phyloP scores from a whole-genome alignment of 2,888 invertebrate species.

The Chydorus sphaericus region DNA sequence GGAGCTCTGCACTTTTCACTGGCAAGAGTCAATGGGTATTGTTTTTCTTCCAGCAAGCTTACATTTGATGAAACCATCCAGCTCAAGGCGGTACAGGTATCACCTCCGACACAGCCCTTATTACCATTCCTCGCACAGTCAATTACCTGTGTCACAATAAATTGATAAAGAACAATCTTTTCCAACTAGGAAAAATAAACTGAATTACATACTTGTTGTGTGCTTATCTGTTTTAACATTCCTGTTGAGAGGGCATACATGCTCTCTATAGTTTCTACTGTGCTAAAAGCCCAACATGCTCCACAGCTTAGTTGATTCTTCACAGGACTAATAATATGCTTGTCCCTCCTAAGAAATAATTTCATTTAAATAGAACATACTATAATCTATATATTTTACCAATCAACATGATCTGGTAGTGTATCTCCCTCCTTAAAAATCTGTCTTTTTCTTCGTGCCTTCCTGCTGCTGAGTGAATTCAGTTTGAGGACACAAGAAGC shows the following conservation, averaged over 20 bases:
- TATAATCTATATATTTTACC: constrained; percentile 27
- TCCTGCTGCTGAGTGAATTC: constrained; percentile 14
- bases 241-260: constrained; percentile 54
- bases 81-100: constrained; percentile 57
- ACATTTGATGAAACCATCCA: constrained; percentile 48
- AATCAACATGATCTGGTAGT: constrained; percentile 39
- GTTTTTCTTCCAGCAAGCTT: constrained; percentile 38
- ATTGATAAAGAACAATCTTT: too few species aligned
- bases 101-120: constrained; percentile 63
- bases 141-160: constrained; percentile 44
- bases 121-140: constrained; percentile 62
- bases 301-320: constrained; percentile 61
- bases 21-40: constrained; percentile 42
- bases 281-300: constrained; percentile 77
- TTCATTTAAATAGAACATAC: constrained; percentile 9
- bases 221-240: constrained; percentile 45
- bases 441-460: constrained; percentile 19
- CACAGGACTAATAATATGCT: constrained; percentile 48
- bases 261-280: constrained; percentile 55
- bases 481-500: constrained; percentile 15
- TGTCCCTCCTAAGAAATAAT: constrained; percentile 41
- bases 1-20: constrained; percentile 17
- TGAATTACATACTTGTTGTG: constrained; percentile 41
- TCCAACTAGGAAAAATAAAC: neutral
- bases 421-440: constrained; percentile 18